These are phyloP conservation scores for Salticus scenicus DNA, from an alignment of 2,888 invertebrate species.

Conservation along the genomic window DNA sequence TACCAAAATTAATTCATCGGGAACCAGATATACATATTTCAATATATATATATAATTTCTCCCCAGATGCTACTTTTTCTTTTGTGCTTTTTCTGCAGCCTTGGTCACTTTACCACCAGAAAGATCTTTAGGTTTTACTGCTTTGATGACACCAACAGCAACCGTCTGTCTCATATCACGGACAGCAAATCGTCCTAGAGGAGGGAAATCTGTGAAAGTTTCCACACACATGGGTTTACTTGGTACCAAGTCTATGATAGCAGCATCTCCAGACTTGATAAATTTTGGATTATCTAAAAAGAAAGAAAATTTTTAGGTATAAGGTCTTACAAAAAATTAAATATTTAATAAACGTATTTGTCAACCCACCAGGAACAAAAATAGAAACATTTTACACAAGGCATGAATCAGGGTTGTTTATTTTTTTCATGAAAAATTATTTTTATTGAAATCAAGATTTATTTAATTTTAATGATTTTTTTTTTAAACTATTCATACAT, in stretches of 20 bases:
- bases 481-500: no score
- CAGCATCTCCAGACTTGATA: conserved; percentile 97
- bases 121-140: conserved; percentile 85
- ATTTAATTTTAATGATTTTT: no score
- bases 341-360: no score
- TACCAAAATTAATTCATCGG: conserved; percentile 42
- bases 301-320: neutral
- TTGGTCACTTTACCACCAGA: conserved; percentile 96
- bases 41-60: no score
- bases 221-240: conserved; percentile 99
- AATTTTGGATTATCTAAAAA: conserved; percentile 91
- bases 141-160: conserved; percentile 94
- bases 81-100: conserved; percentile 97
- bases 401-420: no score
- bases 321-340: neutral
- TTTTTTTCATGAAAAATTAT: no score
- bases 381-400: no score
- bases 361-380: no score
- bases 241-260: conserved; percentile 94
- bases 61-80: conserved; percentile 89
- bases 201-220: conserved; percentile 97
- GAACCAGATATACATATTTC: conserved; percentile 10
- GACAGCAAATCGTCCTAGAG: conserved; percentile 96
- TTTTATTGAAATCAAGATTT: no score
- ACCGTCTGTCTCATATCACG: conserved; percentile 99